Base-by-base conservation (phyloP, 2,113 vertebrate species). In the Tiliqua scincoides region DNA sequence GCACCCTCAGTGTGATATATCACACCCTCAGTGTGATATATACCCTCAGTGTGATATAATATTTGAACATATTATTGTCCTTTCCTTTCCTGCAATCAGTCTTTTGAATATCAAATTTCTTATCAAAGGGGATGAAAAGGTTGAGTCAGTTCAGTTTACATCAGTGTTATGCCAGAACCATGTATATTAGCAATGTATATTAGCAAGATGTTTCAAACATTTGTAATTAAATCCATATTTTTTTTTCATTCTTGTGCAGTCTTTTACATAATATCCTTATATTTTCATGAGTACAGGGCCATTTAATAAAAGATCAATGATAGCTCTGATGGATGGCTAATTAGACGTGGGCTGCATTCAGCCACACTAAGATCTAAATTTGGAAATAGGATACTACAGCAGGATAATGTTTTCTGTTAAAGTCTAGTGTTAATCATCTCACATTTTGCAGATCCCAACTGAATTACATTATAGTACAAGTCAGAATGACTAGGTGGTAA, bases 261-360 rank as follows among this genome's bases (percentile, higher is more conserved):
- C 75, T 74, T 57, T 84, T 73, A 54, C 65, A 82, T 4, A 37
- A 6, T 30, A 15, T 10, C 54, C 35, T 52, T 79, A 20, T 0
- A 0, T 25, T 87, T 83, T 0, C 35, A 43, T 37, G n/a, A 86
- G 85, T 73, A 0, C 67, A 81, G 61, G 40, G 73, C 35, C 30
- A 21, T 10, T 65, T 79, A 72, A 79, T 72, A 77, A 57, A 6
- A 78, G 79, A 35, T 18, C 18, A 75, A 2, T 27, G 12, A 37
- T 35, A 32, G n/a, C 37, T 89, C 79, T 90, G 89, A 84, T 59
- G 68, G 79, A 78, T 68, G 30, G 35, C 79, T 89, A 88, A 85
- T 86, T 85, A 61, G 77, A 59, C 0, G 1, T 89, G 54, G 80
- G 70, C 68, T 77, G n/a, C 62, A 72, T 70, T 90, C 87, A 82